phyloP scores from a whole-genome alignment of 2,888 invertebrate genomes.

The Eustalomyia histrio region DNA sequence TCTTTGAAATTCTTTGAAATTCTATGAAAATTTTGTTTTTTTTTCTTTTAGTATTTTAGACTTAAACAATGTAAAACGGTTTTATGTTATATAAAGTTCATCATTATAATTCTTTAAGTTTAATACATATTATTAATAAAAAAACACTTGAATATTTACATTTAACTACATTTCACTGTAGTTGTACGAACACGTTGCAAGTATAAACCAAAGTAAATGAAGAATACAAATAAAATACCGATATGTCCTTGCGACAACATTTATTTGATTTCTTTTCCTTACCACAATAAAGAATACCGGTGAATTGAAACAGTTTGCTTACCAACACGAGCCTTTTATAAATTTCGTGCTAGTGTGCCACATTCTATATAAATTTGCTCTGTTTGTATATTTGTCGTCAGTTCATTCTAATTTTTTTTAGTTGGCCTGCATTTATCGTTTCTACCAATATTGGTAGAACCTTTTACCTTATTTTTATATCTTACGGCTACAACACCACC shows the following conservation, averaged over 20 bases:
- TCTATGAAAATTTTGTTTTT: no score
- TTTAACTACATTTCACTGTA: constrained; percentile 26
- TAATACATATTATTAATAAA: background rate
- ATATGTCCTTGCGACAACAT: constrained; percentile 62
- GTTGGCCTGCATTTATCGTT: constrained; percentile 15
- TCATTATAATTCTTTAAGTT: background rate
- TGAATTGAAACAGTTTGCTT: constrained; percentile 72
- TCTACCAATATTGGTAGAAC: constrained; percentile 59
- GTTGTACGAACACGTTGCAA: constrained; percentile 18
- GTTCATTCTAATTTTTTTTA: constrained; percentile 10
- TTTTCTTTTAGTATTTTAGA: background rate
- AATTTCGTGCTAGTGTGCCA: constrained; percentile 55
- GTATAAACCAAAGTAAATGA: constrained; percentile 13
- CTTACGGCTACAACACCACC: background rate
- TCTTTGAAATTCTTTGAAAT: background rate
- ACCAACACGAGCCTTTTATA: constrained; percentile 74
- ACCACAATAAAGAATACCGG: constrained; percentile 71
- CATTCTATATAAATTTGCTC: background rate
- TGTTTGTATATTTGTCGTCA: background rate
- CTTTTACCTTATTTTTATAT: background rate
- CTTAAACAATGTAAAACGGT: constrained; percentile 28
- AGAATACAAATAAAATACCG: constrained; percentile 47
- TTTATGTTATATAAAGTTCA: background rate
- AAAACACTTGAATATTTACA: constrained; percentile 27
- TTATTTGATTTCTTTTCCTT: constrained; percentile 42